Percentiles rank a stretch among this genome's conserved stretches.
Evolutionary conservation across 2,888 invertebrate genomes (phyloP).

Genomic region (Brachypalpus laphriformis): DNA sequence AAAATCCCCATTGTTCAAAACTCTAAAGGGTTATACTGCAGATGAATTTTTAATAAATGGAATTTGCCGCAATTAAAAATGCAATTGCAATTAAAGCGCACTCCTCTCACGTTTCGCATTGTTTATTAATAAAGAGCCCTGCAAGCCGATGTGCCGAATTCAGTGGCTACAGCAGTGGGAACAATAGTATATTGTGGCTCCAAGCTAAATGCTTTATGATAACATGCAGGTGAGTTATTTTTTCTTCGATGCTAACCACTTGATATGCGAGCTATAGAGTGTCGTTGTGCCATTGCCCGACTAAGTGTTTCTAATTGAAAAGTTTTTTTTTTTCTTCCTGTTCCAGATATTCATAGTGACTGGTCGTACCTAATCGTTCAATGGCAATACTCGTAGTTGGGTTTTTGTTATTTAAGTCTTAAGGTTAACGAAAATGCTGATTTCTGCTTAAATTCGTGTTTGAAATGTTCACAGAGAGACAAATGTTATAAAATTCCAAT

Average conservation of each 20-base stretch:
- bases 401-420: not conserved
- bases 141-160: slow-evolving; percentile 1
- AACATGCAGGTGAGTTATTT: not conserved
- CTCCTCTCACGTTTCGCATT: slow-evolving; percentile 23
- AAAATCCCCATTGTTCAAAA: slow-evolving; percentile 21
- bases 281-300: not conserved
- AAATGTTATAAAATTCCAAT: too few relatives aligned
- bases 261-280: not conserved
- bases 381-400: not conserved
- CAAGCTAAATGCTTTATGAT: not conserved
- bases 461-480: too few relatives aligned
- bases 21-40: slow-evolving; percentile 31
- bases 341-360: not conserved
- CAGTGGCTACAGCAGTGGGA: not conserved
- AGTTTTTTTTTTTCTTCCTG: not conserved
- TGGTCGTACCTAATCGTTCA: not conserved
- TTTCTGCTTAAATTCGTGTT: too few relatives aligned
- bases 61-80: slow-evolving; percentile 48
- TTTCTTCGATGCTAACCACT: not conserved
- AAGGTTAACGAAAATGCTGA: not conserved
- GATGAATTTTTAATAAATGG: slow-evolving; percentile 44
- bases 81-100: slow-evolving; percentile 38
- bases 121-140: slow-evolving; percentile 33
- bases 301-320: not conserved
- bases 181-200: not conserved